phyloP scores from a whole-genome alignment of 2,113 vertebrate genomes.

The Otolemur garnettii region DNA sequence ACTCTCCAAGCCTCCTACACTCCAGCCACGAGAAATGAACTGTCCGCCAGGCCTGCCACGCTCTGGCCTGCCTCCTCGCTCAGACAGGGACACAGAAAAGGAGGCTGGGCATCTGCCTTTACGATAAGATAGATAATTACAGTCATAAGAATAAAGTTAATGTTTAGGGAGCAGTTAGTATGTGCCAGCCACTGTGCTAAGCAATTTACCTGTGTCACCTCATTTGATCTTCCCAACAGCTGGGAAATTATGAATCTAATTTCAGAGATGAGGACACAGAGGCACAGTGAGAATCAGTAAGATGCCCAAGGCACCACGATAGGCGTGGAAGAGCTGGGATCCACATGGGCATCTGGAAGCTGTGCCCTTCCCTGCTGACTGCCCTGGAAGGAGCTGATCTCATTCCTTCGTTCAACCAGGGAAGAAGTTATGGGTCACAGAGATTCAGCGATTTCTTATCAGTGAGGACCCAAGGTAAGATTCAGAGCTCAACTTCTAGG shows the following conservation, averaged over 20 bases:
- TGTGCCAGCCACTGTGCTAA: not conserved
- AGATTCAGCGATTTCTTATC: not conserved
- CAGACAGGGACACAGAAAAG: not conserved
- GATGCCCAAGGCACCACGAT: too few relatives aligned
- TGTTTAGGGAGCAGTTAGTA: not conserved
- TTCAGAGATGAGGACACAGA: not conserved
- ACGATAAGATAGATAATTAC: not conserved
- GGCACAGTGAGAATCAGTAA: too few relatives aligned
- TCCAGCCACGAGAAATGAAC: not conserved
- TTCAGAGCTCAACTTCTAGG: not conserved
- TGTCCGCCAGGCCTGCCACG: not conserved
- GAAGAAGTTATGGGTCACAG: not conserved
- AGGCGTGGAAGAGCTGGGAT: too few relatives aligned
- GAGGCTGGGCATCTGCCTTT: not conserved
- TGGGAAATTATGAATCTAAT: not conserved
- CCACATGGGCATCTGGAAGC: too few relatives aligned
- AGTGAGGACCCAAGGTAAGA: not conserved
- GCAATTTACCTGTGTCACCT: not conserved
- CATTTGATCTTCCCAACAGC: not conserved
- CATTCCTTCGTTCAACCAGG: not conserved
- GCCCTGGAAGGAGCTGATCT: not conserved
- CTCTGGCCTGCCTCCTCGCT: not conserved
- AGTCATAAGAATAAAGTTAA: not conserved
- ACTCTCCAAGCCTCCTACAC: not conserved
- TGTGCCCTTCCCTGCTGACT: too few relatives aligned